Evolutionary conservation across 92 coral and sea anemone species (phyloP).

Genomic region (Porites divaricata): DNA sequence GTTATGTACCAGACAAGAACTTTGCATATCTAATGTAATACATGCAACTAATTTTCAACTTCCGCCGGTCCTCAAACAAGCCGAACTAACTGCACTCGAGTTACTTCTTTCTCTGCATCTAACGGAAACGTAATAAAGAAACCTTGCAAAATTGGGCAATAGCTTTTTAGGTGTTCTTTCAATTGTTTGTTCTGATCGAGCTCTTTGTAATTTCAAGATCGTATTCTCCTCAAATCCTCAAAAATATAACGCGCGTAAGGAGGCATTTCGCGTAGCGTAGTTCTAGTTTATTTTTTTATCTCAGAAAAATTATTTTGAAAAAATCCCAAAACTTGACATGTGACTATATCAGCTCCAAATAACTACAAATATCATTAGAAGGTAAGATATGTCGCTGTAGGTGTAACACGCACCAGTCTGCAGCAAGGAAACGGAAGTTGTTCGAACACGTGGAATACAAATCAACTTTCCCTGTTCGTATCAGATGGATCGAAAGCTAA

Average conservation of each 20-base stretch:
- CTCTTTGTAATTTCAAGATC: background rate
- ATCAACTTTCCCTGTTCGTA: no score
- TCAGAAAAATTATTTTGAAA: background rate
- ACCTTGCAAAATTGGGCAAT: no score
- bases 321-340: background rate
- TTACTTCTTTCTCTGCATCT: no score
- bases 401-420: background rate
- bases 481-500: conserved; percentile 37
- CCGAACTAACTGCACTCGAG: no score
- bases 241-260: no score
- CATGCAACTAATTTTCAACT: no score
- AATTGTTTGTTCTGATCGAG: background rate
- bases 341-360: background rate
- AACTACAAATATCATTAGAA: background rate
- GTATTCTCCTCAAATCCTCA: background rate
- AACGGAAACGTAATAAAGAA: no score
- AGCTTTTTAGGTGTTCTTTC: no score
- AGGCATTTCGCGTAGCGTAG: background rate
- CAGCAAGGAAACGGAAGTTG: conserved; percentile 11
- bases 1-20: no score
- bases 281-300: background rate
- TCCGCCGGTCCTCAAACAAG: no score
- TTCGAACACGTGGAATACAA: conserved; percentile 23
- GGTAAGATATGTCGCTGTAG: no score
- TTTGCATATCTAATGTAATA: no score